phyloP scores from a whole-genome alignment of 1,140 invertebrate species.

The Littorina saxatilis region DNA sequence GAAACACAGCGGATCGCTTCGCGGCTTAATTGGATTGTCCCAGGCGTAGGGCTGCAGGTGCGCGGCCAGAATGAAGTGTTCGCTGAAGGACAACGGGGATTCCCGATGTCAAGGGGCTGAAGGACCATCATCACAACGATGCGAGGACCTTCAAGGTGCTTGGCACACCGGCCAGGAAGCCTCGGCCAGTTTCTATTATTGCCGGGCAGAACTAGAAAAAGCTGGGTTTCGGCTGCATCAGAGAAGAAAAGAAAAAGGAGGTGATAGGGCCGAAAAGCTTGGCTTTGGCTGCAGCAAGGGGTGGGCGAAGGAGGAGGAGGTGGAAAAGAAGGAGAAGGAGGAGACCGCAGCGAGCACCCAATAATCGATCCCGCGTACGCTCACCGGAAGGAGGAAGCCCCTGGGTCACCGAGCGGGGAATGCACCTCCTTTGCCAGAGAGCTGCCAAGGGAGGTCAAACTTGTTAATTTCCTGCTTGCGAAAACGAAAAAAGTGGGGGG shows the following conservation, averaged over 20 bases:
- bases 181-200: slow-evolving; percentile 7
- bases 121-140: slow-evolving; percentile 12
- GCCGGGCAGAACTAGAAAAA: background rate
- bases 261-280: too few relatives aligned
- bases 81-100: background rate
- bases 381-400: slow-evolving; percentile 37
- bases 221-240: background rate
- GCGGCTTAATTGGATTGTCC: slow-evolving; percentile 3
- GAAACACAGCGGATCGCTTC: too few relatives aligned
- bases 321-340: background rate
- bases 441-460: slow-evolving; percentile 40
- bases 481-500: slow-evolving; percentile 5
- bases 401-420: slow-evolving; percentile 28
- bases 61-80: slow-evolving; percentile 10
- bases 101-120: slow-evolving; percentile 5
- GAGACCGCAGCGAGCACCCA: background rate
- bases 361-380: slow-evolving; percentile 14
- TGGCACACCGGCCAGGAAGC: background rate
- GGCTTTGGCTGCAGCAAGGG: too few relatives aligned
- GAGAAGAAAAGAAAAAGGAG: too few relatives aligned
- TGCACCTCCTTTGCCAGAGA: slow-evolving; percentile 36
- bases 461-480: slow-evolving; percentile 39
- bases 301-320: background rate
- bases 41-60: background rate
- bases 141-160: background rate